Evolutionary conservation across 1,140 invertebrate genomes (phyloP).

Genomic region (Eufriesea mexicana): DNA sequence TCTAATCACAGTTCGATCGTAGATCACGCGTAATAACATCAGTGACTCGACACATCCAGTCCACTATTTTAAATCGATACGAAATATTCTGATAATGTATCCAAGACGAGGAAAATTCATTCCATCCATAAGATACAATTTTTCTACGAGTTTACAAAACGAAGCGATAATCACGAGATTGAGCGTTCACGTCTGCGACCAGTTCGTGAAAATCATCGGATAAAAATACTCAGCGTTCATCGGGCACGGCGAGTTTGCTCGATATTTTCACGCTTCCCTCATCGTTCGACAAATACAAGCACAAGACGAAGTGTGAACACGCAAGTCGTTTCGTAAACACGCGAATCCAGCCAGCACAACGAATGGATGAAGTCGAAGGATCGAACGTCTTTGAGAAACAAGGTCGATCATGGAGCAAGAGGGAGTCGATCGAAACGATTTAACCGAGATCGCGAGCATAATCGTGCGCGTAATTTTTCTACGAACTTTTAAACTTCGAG

Average conservation of each 20-base stretch:
- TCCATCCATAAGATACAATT: not conserved
- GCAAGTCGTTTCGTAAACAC: not conserved
- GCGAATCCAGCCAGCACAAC: not conserved
- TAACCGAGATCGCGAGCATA: not conserved
- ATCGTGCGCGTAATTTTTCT: conserved; percentile 29
- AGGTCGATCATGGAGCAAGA: not conserved
- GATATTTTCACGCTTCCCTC: not conserved
- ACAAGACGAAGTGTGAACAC: not conserved
- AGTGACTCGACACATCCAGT: not conserved
- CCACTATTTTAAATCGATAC: not conserved
- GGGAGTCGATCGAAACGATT: not conserved
- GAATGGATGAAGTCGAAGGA: not conserved
- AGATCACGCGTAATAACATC: not conserved
- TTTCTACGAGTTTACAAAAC: not conserved
- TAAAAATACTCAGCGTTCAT: not conserved
- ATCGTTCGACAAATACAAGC: not conserved
- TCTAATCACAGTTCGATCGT: not conserved
- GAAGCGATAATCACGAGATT: not conserved
- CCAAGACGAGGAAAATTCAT: not conserved
- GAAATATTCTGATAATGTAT: not conserved
- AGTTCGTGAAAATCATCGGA: not conserved
- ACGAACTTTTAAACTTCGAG: not conserved
- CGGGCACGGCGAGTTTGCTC: too few species aligned
- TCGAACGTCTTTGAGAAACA: not conserved
- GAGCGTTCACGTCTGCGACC: not conserved